Conservation (phyloP, 2,797 vertebrate genomes). For the Hyperoplus immaculatus region DNA sequence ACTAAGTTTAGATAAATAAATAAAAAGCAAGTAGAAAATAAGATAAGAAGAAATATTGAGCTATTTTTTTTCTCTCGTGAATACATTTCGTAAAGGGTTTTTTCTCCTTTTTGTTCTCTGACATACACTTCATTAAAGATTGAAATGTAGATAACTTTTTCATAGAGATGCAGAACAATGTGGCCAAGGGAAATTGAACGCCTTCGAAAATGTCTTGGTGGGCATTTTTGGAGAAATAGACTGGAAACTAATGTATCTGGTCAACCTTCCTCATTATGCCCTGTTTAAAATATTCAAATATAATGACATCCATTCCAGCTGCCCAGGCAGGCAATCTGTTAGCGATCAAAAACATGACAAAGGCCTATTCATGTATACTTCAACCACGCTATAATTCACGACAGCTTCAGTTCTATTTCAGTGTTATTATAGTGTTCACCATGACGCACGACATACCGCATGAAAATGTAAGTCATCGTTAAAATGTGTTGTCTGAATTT, state of each 20-base stretch:
- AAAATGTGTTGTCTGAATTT: conserved; percentile 23
- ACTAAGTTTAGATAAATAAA: background rate
- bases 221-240: background rate
- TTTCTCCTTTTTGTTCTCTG: too few relatives aligned
- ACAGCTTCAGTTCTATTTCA: background rate
- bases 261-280: background rate
- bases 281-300: background rate
- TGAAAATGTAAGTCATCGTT: conserved; percentile 14
- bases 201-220: background rate
- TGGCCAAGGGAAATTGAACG: background rate
- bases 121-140: too few relatives aligned
- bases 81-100: too few relatives aligned
- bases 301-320: background rate
- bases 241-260: background rate
- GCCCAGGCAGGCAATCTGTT: background rate
- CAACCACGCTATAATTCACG: background rate
- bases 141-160: too few relatives aligned
- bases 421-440: background rate
- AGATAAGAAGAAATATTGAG: background rate
- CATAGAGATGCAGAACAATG: background rate
- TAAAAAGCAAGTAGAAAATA: background rate
- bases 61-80: background rate
- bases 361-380: background rate
- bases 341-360: conserved; percentile 1
- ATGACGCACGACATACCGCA: conserved; percentile 37